Evolutionary conservation across 2,797 vertebrate genomes (phyloP).

Genomic region (Halcyon badia): DNA sequence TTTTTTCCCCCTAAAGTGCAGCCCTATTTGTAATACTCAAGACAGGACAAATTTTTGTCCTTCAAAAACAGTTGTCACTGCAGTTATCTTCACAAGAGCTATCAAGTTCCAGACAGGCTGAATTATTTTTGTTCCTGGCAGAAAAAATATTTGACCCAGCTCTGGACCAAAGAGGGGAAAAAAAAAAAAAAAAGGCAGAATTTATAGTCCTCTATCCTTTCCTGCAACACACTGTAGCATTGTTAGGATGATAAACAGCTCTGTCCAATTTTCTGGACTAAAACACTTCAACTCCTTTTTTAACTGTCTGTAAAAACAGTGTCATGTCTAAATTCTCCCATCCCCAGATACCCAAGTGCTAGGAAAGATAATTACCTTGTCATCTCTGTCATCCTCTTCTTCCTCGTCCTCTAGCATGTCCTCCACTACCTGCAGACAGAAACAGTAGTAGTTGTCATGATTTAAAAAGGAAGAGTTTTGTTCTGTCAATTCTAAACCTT

Average conservation of each 20-base stretch:
- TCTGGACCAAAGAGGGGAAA: constrained; percentile 74
- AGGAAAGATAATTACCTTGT: constrained; percentile 98
- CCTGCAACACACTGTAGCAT: constrained; percentile 73
- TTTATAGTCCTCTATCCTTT: constrained; percentile 80
- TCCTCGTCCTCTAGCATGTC: constrained; percentile 98
- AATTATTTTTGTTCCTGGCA: constrained; percentile 78
- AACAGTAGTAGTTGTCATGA: constrained; percentile 80
- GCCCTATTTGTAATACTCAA: constrained; percentile 74
- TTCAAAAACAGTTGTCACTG: constrained; percentile 80
- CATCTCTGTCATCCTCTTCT: constrained; percentile 98
- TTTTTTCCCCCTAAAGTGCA: constrained; percentile 7
- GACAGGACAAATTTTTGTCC: constrained; percentile 80
- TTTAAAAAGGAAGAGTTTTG: constrained; percentile 81
- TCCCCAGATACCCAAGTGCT: constrained; percentile 83
- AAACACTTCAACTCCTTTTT: constrained; percentile 83
- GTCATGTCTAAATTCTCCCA: constrained; percentile 82
- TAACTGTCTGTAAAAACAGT: constrained; percentile 82
- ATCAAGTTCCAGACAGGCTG: constrained; percentile 81
- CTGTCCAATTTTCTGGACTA: constrained; percentile 85
- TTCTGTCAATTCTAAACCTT: constrained; percentile 82
- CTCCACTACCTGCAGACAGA: constrained; percentile 93
- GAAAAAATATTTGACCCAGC: constrained; percentile 79
- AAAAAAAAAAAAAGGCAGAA: constrained; percentile 62
- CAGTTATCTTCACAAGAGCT: constrained; percentile 79
- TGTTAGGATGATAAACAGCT: constrained; percentile 87